phyloP scores from a whole-genome alignment of 2,113 vertebrate genomes.

The Grammomys surdaster region DNA sequence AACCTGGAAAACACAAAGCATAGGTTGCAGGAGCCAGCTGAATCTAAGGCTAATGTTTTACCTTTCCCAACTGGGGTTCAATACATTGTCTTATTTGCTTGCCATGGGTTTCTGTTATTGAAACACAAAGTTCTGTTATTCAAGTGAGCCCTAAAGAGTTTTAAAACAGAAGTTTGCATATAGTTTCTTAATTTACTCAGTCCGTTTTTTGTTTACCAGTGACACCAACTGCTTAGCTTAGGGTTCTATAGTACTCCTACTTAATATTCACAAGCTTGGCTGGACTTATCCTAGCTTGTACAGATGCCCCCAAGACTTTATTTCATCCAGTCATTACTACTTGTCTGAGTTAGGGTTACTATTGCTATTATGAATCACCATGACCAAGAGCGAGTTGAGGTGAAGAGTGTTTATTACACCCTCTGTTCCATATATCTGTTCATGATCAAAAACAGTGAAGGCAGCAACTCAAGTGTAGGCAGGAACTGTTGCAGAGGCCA shows the following conservation, averaged over 20 bases:
- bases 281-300: neutral
- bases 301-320: neutral
- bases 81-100: neutral
- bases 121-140: neutral
- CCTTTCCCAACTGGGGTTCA: neutral
- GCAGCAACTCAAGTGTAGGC: neutral
- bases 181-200: conserved; percentile 56
- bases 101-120: conserved; percentile 28
- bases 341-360: neutral
- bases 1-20: neutral
- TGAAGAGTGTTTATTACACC: neutral
- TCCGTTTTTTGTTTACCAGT: conserved; percentile 1
- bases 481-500: neutral
- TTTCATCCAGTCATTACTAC: neutral
- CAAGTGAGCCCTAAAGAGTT: neutral
- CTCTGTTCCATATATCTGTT: neutral
- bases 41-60: neutral
- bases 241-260: neutral
- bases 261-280: neutral
- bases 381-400: neutral
- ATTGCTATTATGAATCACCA: neutral
- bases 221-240: conserved; percentile 1
- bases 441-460: neutral
- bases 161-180: conserved; percentile 23
- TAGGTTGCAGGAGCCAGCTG: neutral